Conservation (phyloP, 2,888 invertebrate genomes). For the Nycteola revayana region DNA sequence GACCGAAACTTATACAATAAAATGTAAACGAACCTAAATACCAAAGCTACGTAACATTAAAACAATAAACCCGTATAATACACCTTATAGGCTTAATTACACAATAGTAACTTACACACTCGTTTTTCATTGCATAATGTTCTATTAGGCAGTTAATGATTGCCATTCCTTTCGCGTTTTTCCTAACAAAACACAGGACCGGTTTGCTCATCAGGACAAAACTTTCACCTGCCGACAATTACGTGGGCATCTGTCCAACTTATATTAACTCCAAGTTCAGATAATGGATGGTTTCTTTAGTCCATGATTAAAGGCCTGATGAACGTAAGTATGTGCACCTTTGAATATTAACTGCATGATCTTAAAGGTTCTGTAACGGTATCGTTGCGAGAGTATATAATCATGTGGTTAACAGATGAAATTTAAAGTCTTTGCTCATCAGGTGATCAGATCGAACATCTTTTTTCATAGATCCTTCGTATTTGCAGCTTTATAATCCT, state of each 20-base stretch:
- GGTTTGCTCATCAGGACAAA: conserved; percentile 26
- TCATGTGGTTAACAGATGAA: no score
- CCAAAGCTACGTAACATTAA: conserved; percentile 8
- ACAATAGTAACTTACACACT: conserved; percentile 17
- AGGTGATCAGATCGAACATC: no score
- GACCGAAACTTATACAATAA: no score
- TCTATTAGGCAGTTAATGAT: conserved; percentile 21
- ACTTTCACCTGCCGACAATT: conserved; percentile 51
- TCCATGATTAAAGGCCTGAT: no score
- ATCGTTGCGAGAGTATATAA: no score
- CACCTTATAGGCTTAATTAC: conserved; percentile 27
- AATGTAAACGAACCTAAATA: conserved; percentile 2
- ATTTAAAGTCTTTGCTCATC: no score
- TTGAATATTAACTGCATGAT: no score
- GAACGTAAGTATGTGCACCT: no score
- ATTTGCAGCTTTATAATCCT: no score
- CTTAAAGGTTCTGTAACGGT: no score
- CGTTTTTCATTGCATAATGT: conserved; percentile 21
- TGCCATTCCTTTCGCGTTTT: conserved; percentile 18
- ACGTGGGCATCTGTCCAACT: conserved; percentile 29
- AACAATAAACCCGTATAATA: conserved; percentile 5
- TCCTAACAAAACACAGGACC: conserved; percentile 31
- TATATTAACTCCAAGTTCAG: background rate
- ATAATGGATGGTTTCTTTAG: no score
- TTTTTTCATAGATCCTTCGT: no score